Percentiles rank a stretch among this genome's conserved stretches.
These are phyloP conservation scores for Paguma larvata DNA, from an alignment of 2,797 vertebrate species.

Conservation along the genomic window DNA sequence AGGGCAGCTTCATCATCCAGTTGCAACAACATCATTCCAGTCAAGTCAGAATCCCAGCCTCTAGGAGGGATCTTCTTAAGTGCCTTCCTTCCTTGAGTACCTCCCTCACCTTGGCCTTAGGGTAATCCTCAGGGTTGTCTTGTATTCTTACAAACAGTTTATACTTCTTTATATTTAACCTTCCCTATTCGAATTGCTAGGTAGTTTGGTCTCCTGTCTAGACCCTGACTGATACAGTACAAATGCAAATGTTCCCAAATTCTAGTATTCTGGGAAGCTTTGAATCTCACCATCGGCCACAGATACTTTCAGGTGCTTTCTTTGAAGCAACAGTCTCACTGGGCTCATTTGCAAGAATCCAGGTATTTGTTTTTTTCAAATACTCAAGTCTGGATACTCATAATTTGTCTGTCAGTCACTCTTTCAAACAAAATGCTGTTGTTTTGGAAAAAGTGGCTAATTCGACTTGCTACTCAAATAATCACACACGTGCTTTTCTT, in stretches of 20 bases:
- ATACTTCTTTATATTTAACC: constrained; percentile 16
- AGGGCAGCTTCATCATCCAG: background rate
- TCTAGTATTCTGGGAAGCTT: constrained; percentile 14
- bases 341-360: constrained; percentile 25
- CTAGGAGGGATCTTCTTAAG: no score
- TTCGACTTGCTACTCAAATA: constrained; percentile 22
- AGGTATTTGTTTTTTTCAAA: background rate
- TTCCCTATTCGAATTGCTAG: background rate
- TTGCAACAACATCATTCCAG: background rate
- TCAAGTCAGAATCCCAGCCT: background rate
- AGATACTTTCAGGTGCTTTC: background rate
- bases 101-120: background rate
- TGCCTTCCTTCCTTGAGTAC: background rate
- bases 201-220: constrained; percentile 55
- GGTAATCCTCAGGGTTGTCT: background rate
- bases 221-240: background rate
- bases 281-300: background rate
- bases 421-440: background rate
- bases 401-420: constrained; percentile 21
- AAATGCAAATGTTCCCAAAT: constrained; percentile 11
- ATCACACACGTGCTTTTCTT: background rate
- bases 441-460: background rate
- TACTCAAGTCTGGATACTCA: background rate
- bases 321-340: constrained; percentile 9
- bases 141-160: background rate